Percentiles rank a stretch among this genome's conserved stretches.
Evolutionary conservation across 2,797 vertebrate species (phyloP).

Genomic region (Kryptolebias ocellatus): DNA sequence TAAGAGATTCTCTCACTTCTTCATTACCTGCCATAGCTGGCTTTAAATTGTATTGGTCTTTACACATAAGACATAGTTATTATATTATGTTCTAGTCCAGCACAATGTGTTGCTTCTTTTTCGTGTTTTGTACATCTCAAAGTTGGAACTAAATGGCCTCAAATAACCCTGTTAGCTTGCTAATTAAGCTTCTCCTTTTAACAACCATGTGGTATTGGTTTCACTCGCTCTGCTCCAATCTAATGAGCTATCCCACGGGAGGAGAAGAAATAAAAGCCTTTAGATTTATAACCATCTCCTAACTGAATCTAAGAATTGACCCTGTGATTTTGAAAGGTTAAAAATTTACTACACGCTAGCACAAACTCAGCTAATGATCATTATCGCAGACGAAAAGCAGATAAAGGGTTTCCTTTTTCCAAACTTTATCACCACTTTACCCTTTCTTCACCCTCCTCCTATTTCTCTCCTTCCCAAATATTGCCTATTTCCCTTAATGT

Average conservation of each 20-base stretch:
- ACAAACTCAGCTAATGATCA: constrained; percentile 60
- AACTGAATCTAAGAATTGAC: constrained; percentile 68
- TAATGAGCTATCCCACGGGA: constrained; percentile 76
- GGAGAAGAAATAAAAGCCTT: constrained; percentile 58
- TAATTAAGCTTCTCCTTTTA: constrained; percentile 74
- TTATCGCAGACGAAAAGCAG: constrained; percentile 73
- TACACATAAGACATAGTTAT: constrained; percentile 1
- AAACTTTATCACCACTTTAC: constrained; percentile 52
- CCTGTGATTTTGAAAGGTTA: constrained; percentile 66
- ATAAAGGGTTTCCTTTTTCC: constrained; percentile 63
- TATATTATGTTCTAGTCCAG: constrained; percentile 17
- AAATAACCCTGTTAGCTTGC: constrained; percentile 61
- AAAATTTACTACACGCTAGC: constrained; percentile 49
- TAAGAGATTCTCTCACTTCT: too few relatives aligned
- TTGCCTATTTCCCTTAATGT: constrained; percentile 49
- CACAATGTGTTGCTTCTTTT: constrained; percentile 16
- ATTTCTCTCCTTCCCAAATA: constrained; percentile 57
- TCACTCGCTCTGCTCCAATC: constrained; percentile 57
- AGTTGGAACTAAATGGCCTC: constrained; percentile 52
- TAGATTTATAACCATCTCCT: constrained; percentile 72
- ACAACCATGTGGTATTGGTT: constrained; percentile 78
- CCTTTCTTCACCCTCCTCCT: constrained; percentile 21
- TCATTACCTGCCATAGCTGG: constrained; percentile 1
- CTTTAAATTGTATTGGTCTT: neutral
- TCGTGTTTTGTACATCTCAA: constrained; percentile 40